phyloP scores from a whole-genome alignment of 1,140 invertebrate species.

The Potamilus streckersoni region DNA sequence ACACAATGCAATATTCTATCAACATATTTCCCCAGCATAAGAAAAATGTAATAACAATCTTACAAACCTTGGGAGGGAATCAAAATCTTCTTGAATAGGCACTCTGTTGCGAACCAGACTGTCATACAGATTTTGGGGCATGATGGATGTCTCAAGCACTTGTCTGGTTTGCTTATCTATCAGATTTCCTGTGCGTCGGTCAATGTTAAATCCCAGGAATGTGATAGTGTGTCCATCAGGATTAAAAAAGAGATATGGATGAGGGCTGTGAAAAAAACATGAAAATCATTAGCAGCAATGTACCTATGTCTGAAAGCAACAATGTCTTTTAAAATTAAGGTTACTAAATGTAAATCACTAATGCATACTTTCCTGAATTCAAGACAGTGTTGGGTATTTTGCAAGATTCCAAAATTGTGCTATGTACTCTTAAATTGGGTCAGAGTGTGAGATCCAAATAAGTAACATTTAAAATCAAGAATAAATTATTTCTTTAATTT shows the following conservation, averaged over 20 bases:
- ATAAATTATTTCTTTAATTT: too few species aligned
- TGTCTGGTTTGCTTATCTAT: conserved; percentile 45
- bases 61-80: conserved; percentile 49
- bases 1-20: too few species aligned
- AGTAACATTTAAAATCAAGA: too few species aligned
- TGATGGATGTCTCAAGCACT: conserved; percentile 42
- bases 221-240: conserved; percentile 54
- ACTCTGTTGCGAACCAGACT: conserved; percentile 47
- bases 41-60: neutral
- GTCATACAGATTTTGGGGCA: conserved; percentile 43
- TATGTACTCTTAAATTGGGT: too few species aligned
- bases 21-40: too few species aligned
- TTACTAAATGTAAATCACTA: neutral
- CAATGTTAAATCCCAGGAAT: conserved; percentile 61
- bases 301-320: neutral
- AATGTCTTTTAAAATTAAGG: neutral
- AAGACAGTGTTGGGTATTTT: too few species aligned
- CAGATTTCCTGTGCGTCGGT: conserved; percentile 45
- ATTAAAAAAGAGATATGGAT: conserved; percentile 65
- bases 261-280: conserved; percentile 44
- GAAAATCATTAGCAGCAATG: neutral
- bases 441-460: too few species aligned
- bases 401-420: too few species aligned
- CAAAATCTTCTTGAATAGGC: conserved; percentile 59
- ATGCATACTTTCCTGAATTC: too few species aligned